Evolutionary conservation across 2,888 invertebrate genomes (phyloP).

Genomic region (Thalpophila matura): DNA sequence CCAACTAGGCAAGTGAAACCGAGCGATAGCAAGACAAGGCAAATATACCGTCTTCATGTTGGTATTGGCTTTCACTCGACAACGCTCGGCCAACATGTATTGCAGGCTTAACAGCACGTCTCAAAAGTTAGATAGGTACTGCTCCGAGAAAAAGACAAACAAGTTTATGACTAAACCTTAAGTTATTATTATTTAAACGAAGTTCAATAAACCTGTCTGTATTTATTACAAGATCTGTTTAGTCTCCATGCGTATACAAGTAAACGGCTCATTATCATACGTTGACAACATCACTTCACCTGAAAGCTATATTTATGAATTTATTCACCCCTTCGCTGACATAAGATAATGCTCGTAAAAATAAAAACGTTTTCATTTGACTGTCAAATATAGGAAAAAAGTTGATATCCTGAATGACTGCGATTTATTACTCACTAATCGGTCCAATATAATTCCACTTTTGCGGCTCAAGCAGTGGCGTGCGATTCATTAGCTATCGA

Average conservation of each 20-base stretch:
- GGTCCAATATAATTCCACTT: no score
- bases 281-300: conserved; percentile 28
- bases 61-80: no score
- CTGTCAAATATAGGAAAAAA: background rate
- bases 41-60: no score
- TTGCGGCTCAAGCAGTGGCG: no score
- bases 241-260: background rate
- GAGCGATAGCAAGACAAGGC: no score
- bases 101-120: no score
- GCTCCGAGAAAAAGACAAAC: background rate
- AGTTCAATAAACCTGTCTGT: conserved; percentile 4
- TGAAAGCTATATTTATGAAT: conserved; percentile 18
- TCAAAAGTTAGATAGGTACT: no score
- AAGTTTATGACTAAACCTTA: conserved; percentile 2
- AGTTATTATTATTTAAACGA: background rate
- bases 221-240: background rate
- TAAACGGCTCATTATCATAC: conserved; percentile 14
- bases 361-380: background rate
- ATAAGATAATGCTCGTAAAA: background rate
- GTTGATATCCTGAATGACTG: no score
- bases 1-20: no score
- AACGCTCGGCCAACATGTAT: no score
- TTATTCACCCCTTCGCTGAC: conserved; percentile 1
- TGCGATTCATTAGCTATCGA: no score
- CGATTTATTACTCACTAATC: conserved; percentile 6